Base-by-base conservation (phyloP, 2,113 vertebrate genomes). In the Microcebus lehilahytsara region DNA sequence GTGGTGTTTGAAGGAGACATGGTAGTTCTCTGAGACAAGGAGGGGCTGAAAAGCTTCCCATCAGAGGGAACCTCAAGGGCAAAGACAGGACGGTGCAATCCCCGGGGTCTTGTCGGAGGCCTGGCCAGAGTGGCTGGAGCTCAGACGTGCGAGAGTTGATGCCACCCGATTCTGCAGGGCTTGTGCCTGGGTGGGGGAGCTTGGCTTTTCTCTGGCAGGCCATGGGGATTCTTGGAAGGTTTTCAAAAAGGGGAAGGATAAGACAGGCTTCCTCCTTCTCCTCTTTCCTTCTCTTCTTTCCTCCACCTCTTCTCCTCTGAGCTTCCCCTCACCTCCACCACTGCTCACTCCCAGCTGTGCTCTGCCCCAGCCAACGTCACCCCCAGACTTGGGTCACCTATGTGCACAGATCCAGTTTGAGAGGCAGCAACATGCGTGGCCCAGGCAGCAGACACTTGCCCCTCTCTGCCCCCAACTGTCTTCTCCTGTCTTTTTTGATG, bases 101-200 rank as follows among this genome's bases (percentile, higher is more conserved):
- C 10, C 27, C 2, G 0, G 17, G 22, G 6, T 83, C 6, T 46
- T 51, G 4, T 30, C 25, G 40, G 60, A 6, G 25, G 4, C 6
- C 12, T 5, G 20, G 22, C 3, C 37, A 30, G 32, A 7, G 2
- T 46, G 42, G 42, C 19, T n/a, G 23, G 58, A 72, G 30, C 8
- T 11, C 1, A 49, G 40, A 40, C 10, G 25, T 14, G 27, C n/a
- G 14, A 42, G 40, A 78, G 13, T 10, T 64, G 32, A 20, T 11
- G 51, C n/a, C 74, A 25, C 27, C 0, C 0, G 2, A 2, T 3
- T 49, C 49, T 58, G 17, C 3, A 81, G 56, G 58, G 66, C 60
- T 27, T 2, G 1, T 16, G 9, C 37, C 25, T 30, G 5, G 74
- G 11, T 46, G 12, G 9, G 37, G 51, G 20, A 79, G 7, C 10